Evolutionary conservation across 2,797 vertebrate species (phyloP), one percentile per base, ranked within the genome.

Genomic region (Liasis olivaceus): DNA sequence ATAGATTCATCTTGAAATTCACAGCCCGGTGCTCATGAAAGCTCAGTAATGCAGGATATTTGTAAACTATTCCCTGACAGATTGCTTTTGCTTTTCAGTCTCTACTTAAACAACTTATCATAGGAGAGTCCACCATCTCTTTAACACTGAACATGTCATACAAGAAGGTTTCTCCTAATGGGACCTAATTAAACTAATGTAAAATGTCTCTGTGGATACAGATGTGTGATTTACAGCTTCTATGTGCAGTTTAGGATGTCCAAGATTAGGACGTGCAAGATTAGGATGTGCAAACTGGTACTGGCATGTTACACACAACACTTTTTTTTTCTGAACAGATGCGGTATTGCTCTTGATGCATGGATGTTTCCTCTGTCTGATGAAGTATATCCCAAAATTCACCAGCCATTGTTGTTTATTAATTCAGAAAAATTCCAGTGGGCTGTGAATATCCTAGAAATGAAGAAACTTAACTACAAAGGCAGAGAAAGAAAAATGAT

Each of bases 351-450:
- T 11, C 97, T 99, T 0, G 99, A 99, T 14, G 95, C 98, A 0
- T 99, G 99, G 99, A 99, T 99, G 99, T 94, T 98, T 93, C 98
- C 99, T 0, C 91, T 99, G 85, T 97, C 98, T 3, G 98, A 99
- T 0, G 98, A 98, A 84, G 96, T 98, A 24, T 98, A 98, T 88
- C 96, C 98, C 72, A 96, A 95, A 9, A 94, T 99, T 91, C 98
- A 98, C 95, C 99, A 99, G 95, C 99, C 99, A 0, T 98, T 99
- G 94, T 98, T 99, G 95, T 99, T 99, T 95, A 98, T 99, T 96
- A 99, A 99, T 97, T 99, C 99, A 0, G 99, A 99, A 96, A 98
- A 97, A 95, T 99, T 99, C 96, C 99, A 99, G 94, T 99, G 98
- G 98, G 97, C 97, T 4, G 97, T 96, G 0, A 99, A 99, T 95